phyloP scores from a whole-genome alignment of 2,888 invertebrate genomes.

The Cerceris rybyensis region DNA sequence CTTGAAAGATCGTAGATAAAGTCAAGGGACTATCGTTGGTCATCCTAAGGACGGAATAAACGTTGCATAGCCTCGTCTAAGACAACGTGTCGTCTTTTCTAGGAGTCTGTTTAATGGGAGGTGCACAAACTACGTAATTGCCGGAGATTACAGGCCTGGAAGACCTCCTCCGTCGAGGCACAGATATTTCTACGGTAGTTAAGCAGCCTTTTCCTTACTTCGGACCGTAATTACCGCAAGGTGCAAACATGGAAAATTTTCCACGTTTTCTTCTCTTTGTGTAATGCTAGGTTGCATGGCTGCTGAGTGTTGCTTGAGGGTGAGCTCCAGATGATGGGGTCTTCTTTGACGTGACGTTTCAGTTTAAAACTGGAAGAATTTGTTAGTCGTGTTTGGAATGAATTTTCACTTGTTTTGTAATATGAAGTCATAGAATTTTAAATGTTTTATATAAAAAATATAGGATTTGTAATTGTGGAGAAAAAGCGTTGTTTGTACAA shows the following conservation, averaged over 20 bases:
- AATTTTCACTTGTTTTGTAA: no score
- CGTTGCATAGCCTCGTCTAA: not conserved
- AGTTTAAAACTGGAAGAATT: not conserved
- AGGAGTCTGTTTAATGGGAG: constrained; percentile 63
- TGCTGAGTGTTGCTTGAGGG: constrained; percentile 29
- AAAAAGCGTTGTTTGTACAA: no score
- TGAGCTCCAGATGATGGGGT: constrained; percentile 12
- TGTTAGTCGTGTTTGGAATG: no score
- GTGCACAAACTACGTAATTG: constrained; percentile 74
- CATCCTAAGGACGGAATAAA: constrained; percentile 26
- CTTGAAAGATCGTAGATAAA: constrained; percentile 52
- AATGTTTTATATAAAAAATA: no score
- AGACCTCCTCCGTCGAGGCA: constrained; percentile 59
- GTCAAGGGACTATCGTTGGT: constrained; percentile 18
- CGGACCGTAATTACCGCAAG: constrained; percentile 75
- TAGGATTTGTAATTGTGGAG: no score
- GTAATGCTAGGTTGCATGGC: constrained; percentile 70
- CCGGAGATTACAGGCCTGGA: constrained; percentile 74
- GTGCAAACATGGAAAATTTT: constrained; percentile 78
- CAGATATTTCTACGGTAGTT: constrained; percentile 50
- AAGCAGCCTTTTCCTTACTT: constrained; percentile 57
- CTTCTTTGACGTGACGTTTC: constrained; percentile 15
- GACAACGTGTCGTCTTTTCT: constrained; percentile 49
- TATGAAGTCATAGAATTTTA: no score
- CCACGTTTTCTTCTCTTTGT: constrained; percentile 52